Percentiles rank a stretch among this genome's conserved stretches.
Conservation (phyloP, 2,888 invertebrate genomes). For the Lacanobia wlatinum region DNA sequence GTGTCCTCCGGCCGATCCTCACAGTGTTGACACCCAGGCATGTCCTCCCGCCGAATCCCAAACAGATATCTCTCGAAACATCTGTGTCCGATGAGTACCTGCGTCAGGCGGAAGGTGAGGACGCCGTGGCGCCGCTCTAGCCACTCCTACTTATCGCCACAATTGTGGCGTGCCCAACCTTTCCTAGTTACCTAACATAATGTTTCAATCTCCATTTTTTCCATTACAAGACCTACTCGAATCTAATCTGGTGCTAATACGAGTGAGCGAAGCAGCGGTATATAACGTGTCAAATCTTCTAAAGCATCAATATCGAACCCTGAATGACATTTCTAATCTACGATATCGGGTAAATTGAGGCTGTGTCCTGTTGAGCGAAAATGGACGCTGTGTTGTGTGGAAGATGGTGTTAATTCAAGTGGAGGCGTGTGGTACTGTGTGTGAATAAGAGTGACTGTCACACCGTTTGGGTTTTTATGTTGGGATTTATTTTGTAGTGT, state of each 20-base stretch:
- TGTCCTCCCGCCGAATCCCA: no score
- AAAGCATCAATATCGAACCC: slow-evolving; percentile 66
- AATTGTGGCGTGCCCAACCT: no score
- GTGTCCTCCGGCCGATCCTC: no score
- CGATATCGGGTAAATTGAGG: slow-evolving; percentile 65
- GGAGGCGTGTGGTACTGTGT: slow-evolving; percentile 5
- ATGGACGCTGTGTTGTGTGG: slow-evolving; percentile 26
- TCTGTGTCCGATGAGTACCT: no score
- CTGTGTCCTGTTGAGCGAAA: slow-evolving; percentile 29
- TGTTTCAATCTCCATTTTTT: slow-evolving; percentile 31
- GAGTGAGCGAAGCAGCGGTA: slow-evolving; percentile 52
- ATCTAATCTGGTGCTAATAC: slow-evolving; percentile 52
- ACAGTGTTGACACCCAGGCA: no score
- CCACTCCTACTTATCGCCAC: no score
- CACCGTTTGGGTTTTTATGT: slow-evolving; percentile 51
- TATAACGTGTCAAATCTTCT: slow-evolving; percentile 66
- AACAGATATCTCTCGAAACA: no score
- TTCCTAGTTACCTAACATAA: neutral
- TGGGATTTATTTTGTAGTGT: neutral
- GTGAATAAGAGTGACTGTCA: slow-evolving; percentile 41
- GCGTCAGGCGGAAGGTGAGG: no score
- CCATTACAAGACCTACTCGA: slow-evolving; percentile 32
- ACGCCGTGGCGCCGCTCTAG: no score
- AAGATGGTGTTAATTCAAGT: slow-evolving; percentile 38
- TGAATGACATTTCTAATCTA: slow-evolving; percentile 69